Percentiles rank a stretch among this genome's conserved stretches.
phyloP scores from a whole-genome alignment of 2,113 vertebrate species.

The Peromyscus leucopus region DNA sequence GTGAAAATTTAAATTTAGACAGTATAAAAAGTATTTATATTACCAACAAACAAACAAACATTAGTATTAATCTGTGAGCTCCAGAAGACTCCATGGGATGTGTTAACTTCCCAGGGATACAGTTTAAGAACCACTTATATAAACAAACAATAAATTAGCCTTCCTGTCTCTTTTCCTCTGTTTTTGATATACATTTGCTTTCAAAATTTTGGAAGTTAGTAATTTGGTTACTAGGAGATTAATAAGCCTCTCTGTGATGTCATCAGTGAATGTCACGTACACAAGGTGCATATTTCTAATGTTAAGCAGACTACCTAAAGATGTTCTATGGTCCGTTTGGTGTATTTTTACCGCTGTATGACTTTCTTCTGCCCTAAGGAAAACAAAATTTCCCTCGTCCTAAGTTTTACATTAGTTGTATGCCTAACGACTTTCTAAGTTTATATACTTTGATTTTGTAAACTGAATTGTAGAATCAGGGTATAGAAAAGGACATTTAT shows the following conservation, averaged over 20 bases:
- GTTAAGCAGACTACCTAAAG: neutral
- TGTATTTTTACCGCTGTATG: neutral
- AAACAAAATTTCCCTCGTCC: conserved; percentile 31
- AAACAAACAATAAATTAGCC: conserved; percentile 11
- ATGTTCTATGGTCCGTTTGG: neutral
- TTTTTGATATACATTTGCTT: neutral
- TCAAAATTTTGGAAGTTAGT: conserved; percentile 12
- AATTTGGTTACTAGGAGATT: neutral
- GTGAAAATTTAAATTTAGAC: conserved; percentile 29
- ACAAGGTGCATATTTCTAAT: neutral
- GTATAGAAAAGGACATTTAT: neutral
- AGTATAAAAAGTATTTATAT: conserved; percentile 6
- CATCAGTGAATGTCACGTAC: neutral
- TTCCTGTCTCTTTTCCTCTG: neutral
- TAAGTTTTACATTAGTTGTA: conserved; percentile 17
- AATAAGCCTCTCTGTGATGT: neutral
- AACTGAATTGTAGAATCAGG: neutral
- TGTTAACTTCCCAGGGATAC: neutral
- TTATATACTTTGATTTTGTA: neutral
- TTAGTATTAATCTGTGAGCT: conserved; percentile 9
- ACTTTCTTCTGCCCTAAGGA: neutral
- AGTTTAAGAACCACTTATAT: conserved; percentile 39
- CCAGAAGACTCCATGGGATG: neutral
- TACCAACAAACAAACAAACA: neutral
- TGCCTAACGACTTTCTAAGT: neutral